phyloP scores from a whole-genome alignment of 2,888 invertebrate species.

The Acrobasis consociella region DNA sequence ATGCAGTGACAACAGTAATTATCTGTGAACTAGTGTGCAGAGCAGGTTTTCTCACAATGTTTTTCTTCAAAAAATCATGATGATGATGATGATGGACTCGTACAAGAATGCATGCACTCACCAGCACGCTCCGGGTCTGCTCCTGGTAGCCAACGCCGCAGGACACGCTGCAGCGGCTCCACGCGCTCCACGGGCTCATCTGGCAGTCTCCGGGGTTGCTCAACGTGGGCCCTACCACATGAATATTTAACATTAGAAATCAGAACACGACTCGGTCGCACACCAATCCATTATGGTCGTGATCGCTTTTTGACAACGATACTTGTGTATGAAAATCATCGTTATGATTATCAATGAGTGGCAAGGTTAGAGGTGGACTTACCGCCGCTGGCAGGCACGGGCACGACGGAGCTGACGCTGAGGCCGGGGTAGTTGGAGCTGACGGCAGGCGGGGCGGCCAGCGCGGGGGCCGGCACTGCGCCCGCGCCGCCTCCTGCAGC shows the following conservation, averaged over 20 bases:
- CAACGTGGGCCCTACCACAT: conserved; percentile 31
- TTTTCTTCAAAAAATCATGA: too few species aligned
- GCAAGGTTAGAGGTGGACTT: conserved; percentile 26
- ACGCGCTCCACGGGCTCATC: conserved; percentile 91
- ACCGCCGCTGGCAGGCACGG: conserved; percentile 52
- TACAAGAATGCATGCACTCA: conserved; percentile 45
- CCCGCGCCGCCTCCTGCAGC: conserved; percentile 21
- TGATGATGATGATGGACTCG: too few species aligned
- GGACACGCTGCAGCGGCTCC: conserved; percentile 90
- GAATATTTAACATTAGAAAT: too few species aligned
- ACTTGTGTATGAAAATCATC: too few species aligned
- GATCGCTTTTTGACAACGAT: too few species aligned
- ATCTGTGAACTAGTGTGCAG: too few species aligned
- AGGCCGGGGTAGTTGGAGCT: conserved; percentile 54
- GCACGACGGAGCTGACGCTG: conserved; percentile 48
- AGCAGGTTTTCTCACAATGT: too few species aligned
- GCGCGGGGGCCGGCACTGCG: conserved; percentile 29
- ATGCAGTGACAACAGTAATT: too few species aligned
- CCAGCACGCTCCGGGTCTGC: conserved; percentile 84
- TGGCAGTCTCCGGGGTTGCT: conserved; percentile 83
- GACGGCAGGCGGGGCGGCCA: conserved; percentile 35
- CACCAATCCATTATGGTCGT: too few species aligned
- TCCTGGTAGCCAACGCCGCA: conserved; percentile 90
- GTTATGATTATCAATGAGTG: too few species aligned
- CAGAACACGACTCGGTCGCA: too few species aligned